Percentiles rank a stretch among this genome's conserved stretches.
Conservation (phyloP, 2,888 invertebrate species). For the Horisme vitalbata region DNA sequence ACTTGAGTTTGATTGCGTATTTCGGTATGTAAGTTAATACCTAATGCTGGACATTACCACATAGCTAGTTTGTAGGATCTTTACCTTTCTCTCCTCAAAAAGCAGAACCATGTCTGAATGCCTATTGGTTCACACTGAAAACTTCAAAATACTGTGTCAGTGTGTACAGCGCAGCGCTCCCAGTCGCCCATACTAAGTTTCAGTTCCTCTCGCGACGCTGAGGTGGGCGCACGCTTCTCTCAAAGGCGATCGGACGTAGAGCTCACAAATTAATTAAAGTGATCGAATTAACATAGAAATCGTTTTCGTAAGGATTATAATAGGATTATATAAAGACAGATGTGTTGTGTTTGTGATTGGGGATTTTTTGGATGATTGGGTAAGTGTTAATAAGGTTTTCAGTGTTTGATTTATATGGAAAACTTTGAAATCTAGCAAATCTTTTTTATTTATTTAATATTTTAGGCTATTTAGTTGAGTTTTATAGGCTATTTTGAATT, state of each 20-base stretch:
- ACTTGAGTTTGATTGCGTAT: no score
- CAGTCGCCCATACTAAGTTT: constrained; percentile 21
- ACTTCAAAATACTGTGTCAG: constrained; percentile 13
- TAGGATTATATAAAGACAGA: constrained; percentile 21
- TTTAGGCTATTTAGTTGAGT: no score
- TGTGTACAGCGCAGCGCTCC: constrained; percentile 1
- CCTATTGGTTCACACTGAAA: constrained; percentile 15
- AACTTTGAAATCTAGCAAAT: no score
- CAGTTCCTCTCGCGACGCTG: constrained; percentile 27
- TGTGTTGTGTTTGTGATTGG: constrained; percentile 28
- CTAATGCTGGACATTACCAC: no score
- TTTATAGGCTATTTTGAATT: no score
- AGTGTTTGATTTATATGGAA: no score
- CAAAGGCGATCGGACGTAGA: constrained; percentile 13
- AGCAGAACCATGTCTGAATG: not conserved
- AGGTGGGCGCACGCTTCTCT: constrained; percentile 20
- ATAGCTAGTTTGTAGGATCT: no score
- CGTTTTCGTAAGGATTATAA: constrained; percentile 27
- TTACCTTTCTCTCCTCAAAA: no score
- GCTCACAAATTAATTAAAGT: constrained; percentile 28
- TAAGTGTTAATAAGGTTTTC: constrained; percentile 21
- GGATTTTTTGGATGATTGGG: constrained; percentile 15
- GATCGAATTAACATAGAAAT: constrained; percentile 33
- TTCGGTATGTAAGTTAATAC: no score
- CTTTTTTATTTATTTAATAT: no score